Conservation (phyloP, 1,140 invertebrate genomes). For the Stenopsyche tienmushanensis region DNA sequence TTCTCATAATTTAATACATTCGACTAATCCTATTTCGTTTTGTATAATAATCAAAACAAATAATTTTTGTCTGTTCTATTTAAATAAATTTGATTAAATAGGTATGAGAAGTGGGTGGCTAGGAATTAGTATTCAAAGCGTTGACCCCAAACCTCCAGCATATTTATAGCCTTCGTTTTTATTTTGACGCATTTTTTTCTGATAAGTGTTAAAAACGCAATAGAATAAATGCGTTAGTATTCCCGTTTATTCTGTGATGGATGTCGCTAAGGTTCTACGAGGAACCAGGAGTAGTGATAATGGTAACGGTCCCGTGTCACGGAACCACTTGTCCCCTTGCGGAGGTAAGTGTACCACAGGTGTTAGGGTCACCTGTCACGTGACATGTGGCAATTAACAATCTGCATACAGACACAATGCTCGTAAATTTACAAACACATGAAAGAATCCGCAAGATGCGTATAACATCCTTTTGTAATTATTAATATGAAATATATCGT, state of each 20-base stretch:
- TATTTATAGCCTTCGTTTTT: too few species aligned
- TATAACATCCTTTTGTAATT: too few species aligned
- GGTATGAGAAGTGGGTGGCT: too few species aligned
- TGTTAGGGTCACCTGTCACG: background rate
- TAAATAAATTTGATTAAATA: too few species aligned
- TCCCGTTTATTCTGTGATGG: background rate
- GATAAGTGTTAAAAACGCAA: background rate
- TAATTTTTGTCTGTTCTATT: too few species aligned
- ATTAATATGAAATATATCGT: too few species aligned
- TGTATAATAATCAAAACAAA: too few species aligned
- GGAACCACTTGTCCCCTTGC: background rate
- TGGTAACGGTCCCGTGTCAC: background rate
- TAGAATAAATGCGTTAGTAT: background rate
- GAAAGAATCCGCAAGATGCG: background rate
- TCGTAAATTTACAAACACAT: background rate
- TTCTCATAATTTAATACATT: too few species aligned
- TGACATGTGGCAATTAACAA: background rate
- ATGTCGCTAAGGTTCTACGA: constrained; percentile 1
- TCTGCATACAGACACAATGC: background rate
- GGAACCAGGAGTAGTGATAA: background rate
- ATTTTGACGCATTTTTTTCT: background rate
- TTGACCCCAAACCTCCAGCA: too few species aligned
- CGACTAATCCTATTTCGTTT: too few species aligned
- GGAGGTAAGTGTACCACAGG: background rate
- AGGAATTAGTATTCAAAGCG: too few species aligned